Base-by-base conservation (phyloP, 2,113 vertebrate genomes). In the Myotis lucifugus region DNA sequence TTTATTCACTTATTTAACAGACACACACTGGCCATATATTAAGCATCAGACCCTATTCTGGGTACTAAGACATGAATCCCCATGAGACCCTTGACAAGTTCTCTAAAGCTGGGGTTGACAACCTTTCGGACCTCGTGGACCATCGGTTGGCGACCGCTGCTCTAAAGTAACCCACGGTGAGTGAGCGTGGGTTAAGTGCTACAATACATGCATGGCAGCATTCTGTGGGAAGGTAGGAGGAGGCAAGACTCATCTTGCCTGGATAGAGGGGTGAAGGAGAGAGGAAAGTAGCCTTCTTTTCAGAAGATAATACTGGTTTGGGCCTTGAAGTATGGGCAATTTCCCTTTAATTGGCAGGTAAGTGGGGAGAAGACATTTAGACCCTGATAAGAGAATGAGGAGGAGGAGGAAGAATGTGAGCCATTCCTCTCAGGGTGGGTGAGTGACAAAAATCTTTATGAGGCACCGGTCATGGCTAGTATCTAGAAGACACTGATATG, bases 1-100 rank as follows among this genome's bases (percentile, higher is more conserved):
- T 67, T 13, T 32, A 92, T 40, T 52, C 56, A 74, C 50, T 84
- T 59, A 74, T 66, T 74, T 50, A 92, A 72, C 32, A 81, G 82
- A 25, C 32, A 83, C 0, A 32, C 37, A 52, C 1, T 32, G 37
- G 50, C 29, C 10, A n/a, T 34, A 13, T 6, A 18, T 7, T 67
- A 23, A 11, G 12, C 13, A 81, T 11, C 23, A 88, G 73, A 50
- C 73, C 32, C 83, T 29, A 8, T 69, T 37, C 61, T 93, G 72
- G 76, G 37, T 52, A 54, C 74, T n/a, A 29, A 23, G 37, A 29
- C 3, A 29, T 37, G 23, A 46, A 81, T 18, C 18, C 25, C 37
- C 90, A 82, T 1, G 10, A 90, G 61, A 11, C 12, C 8, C 32
- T 79, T 32, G 12, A n/a, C 73, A 34, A 54, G 19, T 32, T 50